Evolutionary conservation across 1,140 invertebrate genomes (phyloP).

Genomic region (Temnothorax longispinosus): DNA sequence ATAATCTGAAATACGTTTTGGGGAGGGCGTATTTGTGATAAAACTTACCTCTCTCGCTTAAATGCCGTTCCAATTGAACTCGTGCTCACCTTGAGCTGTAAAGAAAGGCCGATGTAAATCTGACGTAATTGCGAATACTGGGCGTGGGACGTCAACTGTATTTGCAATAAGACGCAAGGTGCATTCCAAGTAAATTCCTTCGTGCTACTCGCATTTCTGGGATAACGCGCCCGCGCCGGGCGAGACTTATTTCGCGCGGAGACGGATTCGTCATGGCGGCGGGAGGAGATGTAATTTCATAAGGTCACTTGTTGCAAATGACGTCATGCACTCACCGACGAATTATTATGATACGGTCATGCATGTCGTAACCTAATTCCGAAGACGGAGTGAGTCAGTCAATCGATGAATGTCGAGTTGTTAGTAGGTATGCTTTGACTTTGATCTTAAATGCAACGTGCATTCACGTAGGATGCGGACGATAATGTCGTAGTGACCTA

Average conservation of each 20-base stretch:
- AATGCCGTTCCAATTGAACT: conserved; percentile 55
- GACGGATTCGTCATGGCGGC: background rate
- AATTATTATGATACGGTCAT: conserved; percentile 41
- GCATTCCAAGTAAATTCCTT: conserved; percentile 34
- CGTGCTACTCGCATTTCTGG: conserved; percentile 24
- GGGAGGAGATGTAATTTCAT: conserved; percentile 17
- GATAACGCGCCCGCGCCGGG: background rate
- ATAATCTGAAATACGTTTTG: conserved; percentile 48
- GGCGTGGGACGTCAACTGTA: conserved; percentile 38
- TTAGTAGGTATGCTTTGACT: conserved; percentile 3
- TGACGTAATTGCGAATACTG: conserved; percentile 63
- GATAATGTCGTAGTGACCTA: background rate
- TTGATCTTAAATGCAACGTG: conserved; percentile 10
- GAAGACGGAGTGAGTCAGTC: conserved; percentile 41
- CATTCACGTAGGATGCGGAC: background rate
- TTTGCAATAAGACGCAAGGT: conserved; percentile 31
- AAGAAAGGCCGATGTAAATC: conserved; percentile 68
- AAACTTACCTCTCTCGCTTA: conserved; percentile 64
- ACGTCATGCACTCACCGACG: conserved; percentile 20
- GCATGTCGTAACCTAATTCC: conserved; percentile 45
- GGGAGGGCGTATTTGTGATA: conserved; percentile 63
- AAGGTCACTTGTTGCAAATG: conserved; percentile 11
- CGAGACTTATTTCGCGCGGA: background rate
- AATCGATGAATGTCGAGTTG: conserved; percentile 30
- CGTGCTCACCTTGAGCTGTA: conserved; percentile 65